These are phyloP conservation scores for Aethina tumida DNA, from an alignment of 1,140 invertebrate genomes.

Conservation along the genomic window DNA sequence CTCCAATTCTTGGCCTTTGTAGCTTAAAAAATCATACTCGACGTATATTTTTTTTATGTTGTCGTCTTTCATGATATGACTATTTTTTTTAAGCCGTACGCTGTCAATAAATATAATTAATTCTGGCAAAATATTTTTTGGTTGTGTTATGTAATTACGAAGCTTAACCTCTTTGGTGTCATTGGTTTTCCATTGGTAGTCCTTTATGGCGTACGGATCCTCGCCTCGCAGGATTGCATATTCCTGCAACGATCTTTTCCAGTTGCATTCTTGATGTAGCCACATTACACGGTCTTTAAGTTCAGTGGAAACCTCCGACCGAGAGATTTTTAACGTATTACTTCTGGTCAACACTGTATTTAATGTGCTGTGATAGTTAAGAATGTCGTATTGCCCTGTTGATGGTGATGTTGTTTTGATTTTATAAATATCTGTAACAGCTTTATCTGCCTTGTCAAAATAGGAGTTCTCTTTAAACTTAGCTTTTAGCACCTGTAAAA, in stretches of 20 bases:
- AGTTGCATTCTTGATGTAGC: slow-evolving; percentile 18
- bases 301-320: slow-evolving; percentile 17
- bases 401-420: too few relatives aligned
- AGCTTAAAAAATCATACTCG: slow-evolving; percentile 17
- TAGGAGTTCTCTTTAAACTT: too few relatives aligned
- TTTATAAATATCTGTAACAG: too few relatives aligned
- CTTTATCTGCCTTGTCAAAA: too few relatives aligned
- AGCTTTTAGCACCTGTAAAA: too few relatives aligned
- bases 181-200: slow-evolving; percentile 18
- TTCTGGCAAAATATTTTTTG: slow-evolving; percentile 3
- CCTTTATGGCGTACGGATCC: slow-evolving; percentile 16
- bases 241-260: slow-evolving; percentile 17
- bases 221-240: slow-evolving; percentile 17
- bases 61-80: slow-evolving; percentile 4
- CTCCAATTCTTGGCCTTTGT: slow-evolving; percentile 13
- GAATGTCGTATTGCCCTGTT: too few relatives aligned
- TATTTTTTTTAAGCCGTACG: slow-evolving; percentile 9
- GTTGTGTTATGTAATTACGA: background rate
- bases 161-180: slow-evolving; percentile 12
- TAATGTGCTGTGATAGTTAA: too few relatives aligned
- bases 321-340: slow-evolving; percentile 15
- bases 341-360: slow-evolving; percentile 17
- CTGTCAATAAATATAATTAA: slow-evolving; percentile 12
- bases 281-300: slow-evolving; percentile 17
- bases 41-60: slow-evolving; percentile 15